Evolutionary conservation across 2,888 invertebrate species (phyloP).

Genomic region (Cephus pygmeus): DNA sequence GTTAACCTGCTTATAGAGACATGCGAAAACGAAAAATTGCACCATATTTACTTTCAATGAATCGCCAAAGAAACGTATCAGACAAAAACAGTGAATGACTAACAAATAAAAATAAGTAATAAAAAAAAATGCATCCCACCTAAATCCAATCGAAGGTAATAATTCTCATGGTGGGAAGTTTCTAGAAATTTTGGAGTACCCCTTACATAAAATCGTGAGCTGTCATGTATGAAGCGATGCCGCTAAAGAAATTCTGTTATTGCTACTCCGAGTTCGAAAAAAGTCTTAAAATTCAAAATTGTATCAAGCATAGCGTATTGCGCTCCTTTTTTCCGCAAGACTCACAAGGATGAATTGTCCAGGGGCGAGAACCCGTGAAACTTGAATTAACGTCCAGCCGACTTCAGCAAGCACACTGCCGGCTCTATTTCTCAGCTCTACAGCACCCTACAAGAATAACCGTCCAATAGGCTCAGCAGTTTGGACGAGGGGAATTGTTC

Average conservation of each 20-base stretch:
- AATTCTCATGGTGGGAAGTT: not conserved
- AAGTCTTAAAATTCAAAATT: not conserved
- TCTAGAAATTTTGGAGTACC: not conserved
- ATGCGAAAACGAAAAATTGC: not conserved
- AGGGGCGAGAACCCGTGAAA: not conserved
- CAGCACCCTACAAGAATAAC: not conserved
- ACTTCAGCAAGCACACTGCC: not conserved
- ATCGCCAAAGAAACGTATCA: not conserved
- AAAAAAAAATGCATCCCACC: not conserved
- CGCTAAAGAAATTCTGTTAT: not conserved
- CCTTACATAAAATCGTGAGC: not conserved
- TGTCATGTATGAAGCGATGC: not conserved
- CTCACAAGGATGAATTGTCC: not conserved
- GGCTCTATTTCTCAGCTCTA: not conserved
- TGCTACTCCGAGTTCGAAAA: not conserved
- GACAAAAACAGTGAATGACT: not conserved
- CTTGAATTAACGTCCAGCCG: not conserved
- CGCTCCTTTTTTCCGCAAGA: not conserved
- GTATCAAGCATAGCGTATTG: not conserved
- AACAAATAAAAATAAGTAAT: not conserved
- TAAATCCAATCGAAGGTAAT: not conserved
- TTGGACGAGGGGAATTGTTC: not conserved
- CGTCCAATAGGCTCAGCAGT: not conserved
- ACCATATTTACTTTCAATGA: not conserved
- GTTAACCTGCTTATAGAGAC: not conserved